These are phyloP conservation scores for Lepas anatifera DNA, from an alignment of 2,888 invertebrate species.

Conservation along the genomic window DNA sequence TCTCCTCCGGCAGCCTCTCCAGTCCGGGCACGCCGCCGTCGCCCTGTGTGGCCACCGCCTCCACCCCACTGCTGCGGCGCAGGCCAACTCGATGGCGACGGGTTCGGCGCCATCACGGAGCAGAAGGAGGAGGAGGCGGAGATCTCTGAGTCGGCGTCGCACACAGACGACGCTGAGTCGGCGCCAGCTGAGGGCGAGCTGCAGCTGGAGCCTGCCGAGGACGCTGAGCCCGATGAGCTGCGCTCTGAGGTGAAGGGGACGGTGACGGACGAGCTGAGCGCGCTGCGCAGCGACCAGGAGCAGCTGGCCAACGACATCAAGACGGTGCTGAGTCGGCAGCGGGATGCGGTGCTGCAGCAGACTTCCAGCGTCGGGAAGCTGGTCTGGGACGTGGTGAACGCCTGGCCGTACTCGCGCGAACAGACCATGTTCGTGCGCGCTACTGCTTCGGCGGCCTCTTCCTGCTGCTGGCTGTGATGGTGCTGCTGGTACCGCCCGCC, in stretches of 20 bases:
- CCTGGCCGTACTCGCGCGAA: slow-evolving; percentile 1
- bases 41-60: neutral
- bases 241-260: neutral
- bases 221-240: neutral
- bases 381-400: neutral
- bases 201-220: neutral
- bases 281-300: neutral
- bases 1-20: neutral
- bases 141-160: neutral
- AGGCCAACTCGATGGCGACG: neutral
- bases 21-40: neutral
- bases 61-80: neutral
- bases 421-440: neutral
- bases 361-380: slow-evolving; percentile 1
- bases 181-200: neutral
- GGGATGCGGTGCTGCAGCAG: slow-evolving; percentile 1
- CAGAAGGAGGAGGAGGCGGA: neutral
- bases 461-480: slow-evolving; percentile 5
- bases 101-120: neutral
- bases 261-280: neutral
- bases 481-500: slow-evolving; percentile 1
- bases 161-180: neutral
- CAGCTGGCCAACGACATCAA: slow-evolving; percentile 1
- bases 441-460: slow-evolving; percentile 6
- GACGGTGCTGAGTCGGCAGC: neutral